Evolutionary conservation across 2,113 vertebrate genomes (phyloP).

Genomic region (Cyprinodon tularosa): DNA sequence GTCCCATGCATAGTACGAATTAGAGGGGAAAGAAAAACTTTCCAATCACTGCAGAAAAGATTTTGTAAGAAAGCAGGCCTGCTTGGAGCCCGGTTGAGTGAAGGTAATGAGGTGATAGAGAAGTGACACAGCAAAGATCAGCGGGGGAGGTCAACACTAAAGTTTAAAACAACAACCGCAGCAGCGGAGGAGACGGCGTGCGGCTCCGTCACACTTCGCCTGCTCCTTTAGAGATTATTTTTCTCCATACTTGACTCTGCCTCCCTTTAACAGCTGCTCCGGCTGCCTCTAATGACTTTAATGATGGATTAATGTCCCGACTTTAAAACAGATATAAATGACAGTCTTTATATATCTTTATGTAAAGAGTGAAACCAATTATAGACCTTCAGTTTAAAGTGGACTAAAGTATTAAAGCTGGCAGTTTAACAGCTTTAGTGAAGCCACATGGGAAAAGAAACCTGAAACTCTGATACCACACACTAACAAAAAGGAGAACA

Average conservation of each 20-base stretch:
- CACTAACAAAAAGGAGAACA: not conserved
- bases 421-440: too few species aligned
- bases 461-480: not conserved
- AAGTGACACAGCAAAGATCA: not conserved
- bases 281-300: not conserved
- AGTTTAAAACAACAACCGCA: constrained; percentile 1
- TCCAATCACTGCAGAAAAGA: constrained; percentile 11
- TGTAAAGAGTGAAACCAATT: not conserved
- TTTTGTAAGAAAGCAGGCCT: not conserved
- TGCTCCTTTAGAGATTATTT: not conserved
- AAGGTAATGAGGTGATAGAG: constrained; percentile 1
- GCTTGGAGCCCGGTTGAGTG: constrained; percentile 14
- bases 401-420: not conserved
- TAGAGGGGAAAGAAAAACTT: not conserved
- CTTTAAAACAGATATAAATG: not conserved
- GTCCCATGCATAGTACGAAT: not conserved
- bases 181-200: not conserved
- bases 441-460: not conserved
- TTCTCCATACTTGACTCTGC: not conserved
- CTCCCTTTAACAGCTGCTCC: not conserved
- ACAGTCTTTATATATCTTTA: not conserved
- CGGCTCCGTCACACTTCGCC: not conserved
- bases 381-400: not conserved
- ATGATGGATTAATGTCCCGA: not conserved
- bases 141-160: not conserved